Evolutionary conservation across 2,113 vertebrate species (phyloP), one percentile per base, ranked within the genome.

Genomic region (Sinocyclocheilus grahami): DNA sequence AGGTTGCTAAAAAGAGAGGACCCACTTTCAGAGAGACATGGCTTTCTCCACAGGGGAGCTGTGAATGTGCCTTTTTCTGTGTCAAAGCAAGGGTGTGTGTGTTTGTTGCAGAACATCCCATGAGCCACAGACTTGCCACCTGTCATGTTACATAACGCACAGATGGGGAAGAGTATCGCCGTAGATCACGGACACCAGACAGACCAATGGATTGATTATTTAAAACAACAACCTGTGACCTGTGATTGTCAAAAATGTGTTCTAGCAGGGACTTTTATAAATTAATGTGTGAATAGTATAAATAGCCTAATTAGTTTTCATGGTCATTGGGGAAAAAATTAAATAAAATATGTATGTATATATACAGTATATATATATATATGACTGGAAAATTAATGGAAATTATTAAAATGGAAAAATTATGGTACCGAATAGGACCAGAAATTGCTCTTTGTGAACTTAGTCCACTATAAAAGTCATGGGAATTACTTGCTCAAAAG

Each of bases 81-180:
- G 55, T 86, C 16, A 78, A 46, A 48, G 77, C 7, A 37, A 51
- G 58, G 1, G 42, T 85, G 74, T 72, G 71, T 72, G 69, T 62
- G 77, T 65, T 65, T 79, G 22, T 81, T 78, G 78, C 67, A 78
- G 53, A 79, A 22, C 74, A 81, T 74, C 48, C 63, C 75, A 12
- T 79, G 83, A 75, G 51, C 79, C 83, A 85, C 88, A 87, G 84
- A 62, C 75, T 81, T 58, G 76, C 87, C 89, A 88, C 89, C 89
- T 90, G 89, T 82, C 89, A 78, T 10, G 27, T 90, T 90, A 85
- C n/a, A n/a, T 88, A 90, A 88, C 48, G 22, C 83, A 84, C 84
- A 84, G 86, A 86, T 86, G 74, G 83, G 63, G 86, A 79, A 74
- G 80, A 63, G 14, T 30, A 76, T 55, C 7, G 58, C 48, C 18